Percentiles rank a stretch among this genome's conserved stretches.
Conservation (phyloP, 2,797 vertebrate species). For the Liparis tanakae region DNA sequence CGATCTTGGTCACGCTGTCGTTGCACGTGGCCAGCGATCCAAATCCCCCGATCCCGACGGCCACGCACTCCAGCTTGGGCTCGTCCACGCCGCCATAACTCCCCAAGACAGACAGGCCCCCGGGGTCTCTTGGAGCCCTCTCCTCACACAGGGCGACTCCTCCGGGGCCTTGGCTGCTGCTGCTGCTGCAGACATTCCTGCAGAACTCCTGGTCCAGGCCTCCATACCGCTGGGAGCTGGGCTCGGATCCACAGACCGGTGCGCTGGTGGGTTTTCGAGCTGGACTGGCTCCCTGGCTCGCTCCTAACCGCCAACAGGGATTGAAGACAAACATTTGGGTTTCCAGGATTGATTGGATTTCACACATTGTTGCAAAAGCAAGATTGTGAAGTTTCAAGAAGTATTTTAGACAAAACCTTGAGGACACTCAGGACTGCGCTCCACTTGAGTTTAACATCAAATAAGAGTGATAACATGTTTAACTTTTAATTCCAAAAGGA, state of each 20-base stretch:
- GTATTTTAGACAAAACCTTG: too few relatives aligned
- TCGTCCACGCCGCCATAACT: constrained; percentile 73
- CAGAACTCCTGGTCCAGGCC: constrained; percentile 94
- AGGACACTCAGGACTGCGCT: not conserved
- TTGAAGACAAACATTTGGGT: not conserved
- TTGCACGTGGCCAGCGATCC: constrained; percentile 68
- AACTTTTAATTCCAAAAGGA: not conserved
- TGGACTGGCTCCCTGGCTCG: constrained; percentile 70
- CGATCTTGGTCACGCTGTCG: constrained; percentile 87
- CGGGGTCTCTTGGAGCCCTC: constrained; percentile 63
- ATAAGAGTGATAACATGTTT: not conserved
- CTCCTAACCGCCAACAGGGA: constrained; percentile 29
- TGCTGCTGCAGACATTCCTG: constrained; percentile 86
- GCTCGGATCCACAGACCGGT: constrained; percentile 70
- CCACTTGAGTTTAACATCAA: not conserved
- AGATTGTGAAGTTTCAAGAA: too few relatives aligned
- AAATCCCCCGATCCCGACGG: constrained; percentile 51
- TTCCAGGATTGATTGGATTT: not conserved
- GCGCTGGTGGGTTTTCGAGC: constrained; percentile 75
- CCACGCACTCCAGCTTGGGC: constrained; percentile 81
- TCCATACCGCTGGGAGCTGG: constrained; percentile 85
- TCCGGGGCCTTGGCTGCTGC: constrained; percentile 78
- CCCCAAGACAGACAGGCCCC: not conserved
- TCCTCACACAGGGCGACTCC: constrained; percentile 74
- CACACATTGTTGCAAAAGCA: too few relatives aligned